Evolutionary conservation across 2,888 invertebrate genomes (phyloP).

Genomic region (Ormyrus pomaceus): DNA sequence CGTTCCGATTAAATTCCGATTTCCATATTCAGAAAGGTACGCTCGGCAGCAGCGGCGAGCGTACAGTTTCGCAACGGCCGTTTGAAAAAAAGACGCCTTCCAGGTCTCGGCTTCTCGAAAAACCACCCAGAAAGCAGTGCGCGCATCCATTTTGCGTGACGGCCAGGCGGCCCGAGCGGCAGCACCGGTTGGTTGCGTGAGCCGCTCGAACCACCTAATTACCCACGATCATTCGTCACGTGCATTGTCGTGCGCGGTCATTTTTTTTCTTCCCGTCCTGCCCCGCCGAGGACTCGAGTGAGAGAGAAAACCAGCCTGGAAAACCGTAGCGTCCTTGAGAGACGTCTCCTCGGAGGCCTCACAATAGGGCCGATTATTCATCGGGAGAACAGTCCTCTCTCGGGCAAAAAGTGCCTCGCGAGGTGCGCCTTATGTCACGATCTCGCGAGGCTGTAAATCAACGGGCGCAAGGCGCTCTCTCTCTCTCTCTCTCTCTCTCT

Average conservation of each 20-base stretch:
- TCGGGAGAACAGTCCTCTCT: not conserved
- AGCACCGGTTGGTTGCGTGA: constrained; percentile 9
- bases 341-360: constrained; percentile 8
- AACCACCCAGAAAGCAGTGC: constrained; percentile 32
- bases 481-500: constrained; percentile 42
- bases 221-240: constrained; percentile 49
- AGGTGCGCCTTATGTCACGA: constrained; percentile 64
- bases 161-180: not conserved
- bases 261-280: not conserved
- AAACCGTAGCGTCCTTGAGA: constrained; percentile 37
- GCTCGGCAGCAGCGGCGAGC: too few species aligned
- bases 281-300: constrained; percentile 12
- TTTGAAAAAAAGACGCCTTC: too few species aligned
- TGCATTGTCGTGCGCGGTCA: constrained; percentile 32
- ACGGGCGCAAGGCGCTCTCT: constrained; percentile 61
- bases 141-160: constrained; percentile 41
- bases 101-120: too few species aligned
- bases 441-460: constrained; percentile 71
- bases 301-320: not conserved
- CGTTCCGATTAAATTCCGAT: too few species aligned
- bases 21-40: too few species aligned
- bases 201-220: constrained; percentile 32
- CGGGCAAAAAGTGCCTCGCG: constrained; percentile 51
- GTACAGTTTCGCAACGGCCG: too few species aligned
- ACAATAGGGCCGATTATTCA: constrained; percentile 2